A percentile compares a stretch with the other conserved stretches of the same genome.
These are phyloP conservation scores for Pseudopodoces humilis DNA, from an alignment of 2,113 vertebrate genomes.

Conservation along the genomic window DNA sequence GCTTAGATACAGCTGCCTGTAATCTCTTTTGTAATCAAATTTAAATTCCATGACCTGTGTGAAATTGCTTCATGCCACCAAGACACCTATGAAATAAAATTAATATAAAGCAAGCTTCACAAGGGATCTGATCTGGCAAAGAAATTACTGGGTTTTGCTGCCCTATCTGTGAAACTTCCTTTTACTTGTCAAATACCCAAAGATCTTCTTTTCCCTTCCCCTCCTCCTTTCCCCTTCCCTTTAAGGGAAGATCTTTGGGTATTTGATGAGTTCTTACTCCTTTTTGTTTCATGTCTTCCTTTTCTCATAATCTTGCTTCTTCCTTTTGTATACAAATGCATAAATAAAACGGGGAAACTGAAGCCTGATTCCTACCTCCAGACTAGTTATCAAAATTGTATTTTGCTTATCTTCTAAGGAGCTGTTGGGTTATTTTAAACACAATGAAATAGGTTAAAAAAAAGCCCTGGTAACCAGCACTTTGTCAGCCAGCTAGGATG, in stretches of 20 bases:
- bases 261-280: neutral
- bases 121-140: neutral
- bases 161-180: neutral
- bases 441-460: neutral
- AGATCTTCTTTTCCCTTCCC: too few relatives aligned
- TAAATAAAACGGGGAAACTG: neutral
- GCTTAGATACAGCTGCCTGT: neutral
- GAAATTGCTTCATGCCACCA: neutral
- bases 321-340: neutral
- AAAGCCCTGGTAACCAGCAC: neutral
- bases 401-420: neutral
- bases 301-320: neutral
- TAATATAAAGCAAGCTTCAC: neutral
- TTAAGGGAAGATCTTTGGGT: neutral
- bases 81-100: neutral
- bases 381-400: neutral
- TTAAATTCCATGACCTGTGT: neutral
- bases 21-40: neutral
- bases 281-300: neutral
- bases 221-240: too few relatives aligned
- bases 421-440: neutral
- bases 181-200: neutral
- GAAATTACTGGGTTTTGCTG: neutral
- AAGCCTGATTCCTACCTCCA: neutral
- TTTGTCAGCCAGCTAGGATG: neutral